Base-by-base conservation (phyloP, 2,113 vertebrate species). In the Nanorana parkeri region DNA sequence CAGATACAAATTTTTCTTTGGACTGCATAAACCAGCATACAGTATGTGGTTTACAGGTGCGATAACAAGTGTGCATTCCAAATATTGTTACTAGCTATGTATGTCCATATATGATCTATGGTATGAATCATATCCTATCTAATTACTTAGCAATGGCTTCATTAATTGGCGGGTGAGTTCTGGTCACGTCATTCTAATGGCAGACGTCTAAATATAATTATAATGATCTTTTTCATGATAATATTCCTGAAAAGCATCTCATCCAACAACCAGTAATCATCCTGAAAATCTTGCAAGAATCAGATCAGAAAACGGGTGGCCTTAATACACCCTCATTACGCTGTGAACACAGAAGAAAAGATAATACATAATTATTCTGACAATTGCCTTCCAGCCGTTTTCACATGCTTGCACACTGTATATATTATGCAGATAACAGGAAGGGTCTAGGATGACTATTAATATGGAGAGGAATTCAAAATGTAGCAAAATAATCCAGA, bases 281-380 rank as follows among this genome's bases (percentile, higher is more conserved):
- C 28, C 6, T 23, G 58, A 60, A 15, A 36, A 8, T 10, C 29
- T n/a, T 47, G 61, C 61, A 54, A 41, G 47, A 10, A 78, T 29
- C 47, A 58, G 72, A 41, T 75, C 20, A n/a, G 41, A 36, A 20
- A 51, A 24, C 61, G 36, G 6, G 60, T 26, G 32, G 75, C 47
- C 47, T 67, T 68, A 68, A 68, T 78, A 56, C 64, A 60, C 55
- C n/a, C 15, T 60, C 29, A 51, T 80, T 80, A 80, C 66, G 52
- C 20, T 29, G 54, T n/a, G 55, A 41, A n/a, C 67, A 61, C 20
- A 54, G 17, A 63, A 80, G 60, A 52, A 71, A 51, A 60, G 21
- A 71, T 23, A 61, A 80, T 16, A 16, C 23, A 63, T 61, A 61
- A 63, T 80, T 80, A 71, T 24, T 21, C 54, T 29, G 71, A 21